These are phyloP conservation scores for Scelioninae gen. 1 DNA, from an alignment of 2,888 invertebrate species.

Conservation along the genomic window DNA sequence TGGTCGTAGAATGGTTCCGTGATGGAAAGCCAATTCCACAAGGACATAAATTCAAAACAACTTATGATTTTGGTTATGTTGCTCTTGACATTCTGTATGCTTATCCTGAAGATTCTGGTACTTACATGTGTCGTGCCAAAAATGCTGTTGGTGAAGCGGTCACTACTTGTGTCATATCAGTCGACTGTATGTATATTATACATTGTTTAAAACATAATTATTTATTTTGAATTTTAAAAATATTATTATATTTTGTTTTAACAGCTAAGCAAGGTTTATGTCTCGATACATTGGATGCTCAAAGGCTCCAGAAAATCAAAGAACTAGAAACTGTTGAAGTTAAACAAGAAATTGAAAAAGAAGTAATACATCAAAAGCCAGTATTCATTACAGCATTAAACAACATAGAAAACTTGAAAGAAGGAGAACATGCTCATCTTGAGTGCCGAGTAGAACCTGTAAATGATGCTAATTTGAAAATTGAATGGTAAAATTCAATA, in stretches of 20 bases:
- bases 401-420: slow-evolving; percentile 93
- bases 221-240: too few species aligned
- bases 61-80: slow-evolving; percentile 99
- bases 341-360: slow-evolving; percentile 90
- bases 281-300: slow-evolving; percentile 95
- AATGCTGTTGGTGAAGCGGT: slow-evolving; percentile 98
- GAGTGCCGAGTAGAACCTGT: slow-evolving; percentile 97
- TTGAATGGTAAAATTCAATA: slow-evolving; percentile 90
- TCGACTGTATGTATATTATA: slow-evolving; percentile 88
- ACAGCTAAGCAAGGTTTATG: slow-evolving; percentile 92
- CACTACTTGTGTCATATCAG: slow-evolving; percentile 94
- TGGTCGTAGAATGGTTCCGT: slow-evolving; percentile 99
- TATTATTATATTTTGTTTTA: too few species aligned
- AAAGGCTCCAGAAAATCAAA: slow-evolving; percentile 94
- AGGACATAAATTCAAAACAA: slow-evolving; percentile 97
- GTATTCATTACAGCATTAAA: slow-evolving; percentile 96
- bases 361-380: slow-evolving; percentile 92
- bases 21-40: slow-evolving; percentile 96
- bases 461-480: slow-evolving; percentile 94
- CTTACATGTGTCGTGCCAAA: slow-evolving; percentile 97
- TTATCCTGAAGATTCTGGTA: slow-evolving; percentile 98
- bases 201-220: too few species aligned
- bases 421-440: slow-evolving; percentile 95
- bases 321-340: slow-evolving; percentile 93
- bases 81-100: slow-evolving; percentile 98